Evolutionary conservation across 30 jellyfish, hydroid and myxozoan genomes (phyloP), one percentile per base, ranked within the genome.

Genomic region (Haliclystus octoradiatus): DNA sequence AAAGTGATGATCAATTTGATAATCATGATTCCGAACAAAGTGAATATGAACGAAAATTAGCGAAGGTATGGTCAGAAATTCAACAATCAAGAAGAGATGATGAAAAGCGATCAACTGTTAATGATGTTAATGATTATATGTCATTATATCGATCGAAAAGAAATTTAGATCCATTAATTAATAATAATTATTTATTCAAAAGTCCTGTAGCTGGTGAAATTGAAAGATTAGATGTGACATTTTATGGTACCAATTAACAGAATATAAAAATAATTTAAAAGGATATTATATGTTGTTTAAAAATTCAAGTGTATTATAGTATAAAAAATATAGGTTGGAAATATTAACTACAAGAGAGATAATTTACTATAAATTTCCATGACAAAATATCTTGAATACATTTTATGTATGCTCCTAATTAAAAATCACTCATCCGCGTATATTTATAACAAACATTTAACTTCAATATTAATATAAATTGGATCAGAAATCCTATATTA

Each of bases 151-250:
- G 46, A 27, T 30, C 47, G 13, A 30, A 22, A 31, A 70, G 85
- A 25, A 57, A 72, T 1, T 29, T 76, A 31, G 70, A 81, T 32
- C 23, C 83, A 23, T 22, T 30, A 32, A 31, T 31, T 3, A 76
- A 70, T 23, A 46, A 70, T 15, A 69, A 62, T 3, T 70, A 73
- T 3, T 67, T 89, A 49, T 69, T 49, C 12, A 73, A 28, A 2
- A 81, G 95, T 31, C 86, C 85, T 9, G 62, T 89, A 26, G 98
- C 98, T 46, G 98, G 98, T 2, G 79, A 68, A n/a, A 75, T 89
- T 33, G 52, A 75, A 34, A 61, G 75, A 22, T 31, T 89, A 14
- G 61, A 82, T 60, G 52, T 89, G 32, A 89, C 98, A 33, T 73
- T 89, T 26, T 81, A 89, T 72, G 98, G 98, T 25, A 81, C 98